Percentiles rank a stretch among this genome's conserved stretches.
Conservation (phyloP, 2,797 vertebrate species). For the Artibeus lituratus region DNA sequence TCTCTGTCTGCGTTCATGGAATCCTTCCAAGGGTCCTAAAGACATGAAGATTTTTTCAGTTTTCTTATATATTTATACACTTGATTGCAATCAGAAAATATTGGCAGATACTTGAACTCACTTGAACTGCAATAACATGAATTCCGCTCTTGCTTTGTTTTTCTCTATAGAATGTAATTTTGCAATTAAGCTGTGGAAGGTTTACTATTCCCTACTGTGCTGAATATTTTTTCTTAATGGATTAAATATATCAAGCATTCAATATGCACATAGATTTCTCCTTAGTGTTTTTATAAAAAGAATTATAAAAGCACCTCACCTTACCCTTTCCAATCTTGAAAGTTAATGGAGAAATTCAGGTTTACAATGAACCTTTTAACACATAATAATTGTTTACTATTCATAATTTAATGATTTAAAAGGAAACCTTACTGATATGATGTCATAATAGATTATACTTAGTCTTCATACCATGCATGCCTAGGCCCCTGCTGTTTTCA, state of each 20-base stretch:
- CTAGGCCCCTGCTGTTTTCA: not conserved
- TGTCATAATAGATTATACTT: not conserved
- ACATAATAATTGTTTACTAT: not conserved
- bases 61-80: not conserved
- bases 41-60: not conserved
- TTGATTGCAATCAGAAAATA: not conserved
- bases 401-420: not conserved
- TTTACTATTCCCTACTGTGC: not conserved
- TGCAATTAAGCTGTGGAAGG: not conserved
- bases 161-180: conserved; percentile 41
- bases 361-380: not conserved
- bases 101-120: not conserved
- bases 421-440: not conserved
- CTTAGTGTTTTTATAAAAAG: conserved; percentile 39
- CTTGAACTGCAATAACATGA: conserved; percentile 27
- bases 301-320: too few species aligned
- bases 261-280: conserved; percentile 57
- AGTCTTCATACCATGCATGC: not conserved
- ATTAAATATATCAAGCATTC: conserved; percentile 56
- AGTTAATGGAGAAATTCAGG: not conserved
- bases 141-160: conserved; percentile 40
- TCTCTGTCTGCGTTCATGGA: conserved; percentile 11
- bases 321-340: not conserved
- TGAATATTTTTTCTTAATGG: conserved; percentile 30
- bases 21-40: conserved; percentile 1